Conservation (phyloP, 92 coral and sea anemone genomes). For the Paragorgia papillata region DNA sequence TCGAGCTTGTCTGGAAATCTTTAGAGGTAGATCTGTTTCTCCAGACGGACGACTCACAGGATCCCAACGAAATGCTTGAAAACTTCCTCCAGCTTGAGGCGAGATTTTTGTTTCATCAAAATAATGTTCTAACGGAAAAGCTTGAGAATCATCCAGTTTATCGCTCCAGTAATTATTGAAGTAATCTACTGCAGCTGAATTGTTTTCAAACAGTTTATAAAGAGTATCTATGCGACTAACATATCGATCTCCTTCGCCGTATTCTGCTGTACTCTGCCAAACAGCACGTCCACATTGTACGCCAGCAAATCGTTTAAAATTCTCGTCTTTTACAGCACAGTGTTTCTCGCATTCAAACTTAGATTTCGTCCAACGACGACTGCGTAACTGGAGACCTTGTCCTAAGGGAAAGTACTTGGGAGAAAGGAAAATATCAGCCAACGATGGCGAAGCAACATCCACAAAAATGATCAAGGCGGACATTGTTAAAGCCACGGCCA, state of each 20-base stretch:
- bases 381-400: slow-evolving; percentile 88
- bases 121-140: slow-evolving; percentile 81
- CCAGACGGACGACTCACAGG: slow-evolving; percentile 51
- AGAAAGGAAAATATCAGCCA: slow-evolving; percentile 90
- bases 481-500: slow-evolving; percentile 85
- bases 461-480: slow-evolving; percentile 90
- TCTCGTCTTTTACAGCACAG: slow-evolving; percentile 79
- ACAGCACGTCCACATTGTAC: slow-evolving; percentile 95
- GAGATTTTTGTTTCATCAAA: slow-evolving; percentile 89
- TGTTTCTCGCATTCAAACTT: slow-evolving; percentile 80
- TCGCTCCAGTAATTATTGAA: slow-evolving; percentile 88
- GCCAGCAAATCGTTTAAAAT: slow-evolving; percentile 78
- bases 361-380: slow-evolving; percentile 90
- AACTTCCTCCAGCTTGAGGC: slow-evolving; percentile 86
- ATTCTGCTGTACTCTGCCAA: slow-evolving; percentile 88
- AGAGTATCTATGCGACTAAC: slow-evolving; percentile 90
- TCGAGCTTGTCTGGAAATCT: slow-evolving; percentile 27
- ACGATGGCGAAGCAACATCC: slow-evolving; percentile 93
- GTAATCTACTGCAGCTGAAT: slow-evolving; percentile 70
- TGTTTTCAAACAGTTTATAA: slow-evolving; percentile 85
- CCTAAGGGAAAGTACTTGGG: slow-evolving; percentile 94
- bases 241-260: slow-evolving; percentile 91
- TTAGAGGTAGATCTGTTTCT: slow-evolving; percentile 3
- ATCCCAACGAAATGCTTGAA: slow-evolving; percentile 95
- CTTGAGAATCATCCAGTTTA: slow-evolving; percentile 71